Conservation (phyloP, 2,797 vertebrate species). For the Chromis chromis region DNA sequence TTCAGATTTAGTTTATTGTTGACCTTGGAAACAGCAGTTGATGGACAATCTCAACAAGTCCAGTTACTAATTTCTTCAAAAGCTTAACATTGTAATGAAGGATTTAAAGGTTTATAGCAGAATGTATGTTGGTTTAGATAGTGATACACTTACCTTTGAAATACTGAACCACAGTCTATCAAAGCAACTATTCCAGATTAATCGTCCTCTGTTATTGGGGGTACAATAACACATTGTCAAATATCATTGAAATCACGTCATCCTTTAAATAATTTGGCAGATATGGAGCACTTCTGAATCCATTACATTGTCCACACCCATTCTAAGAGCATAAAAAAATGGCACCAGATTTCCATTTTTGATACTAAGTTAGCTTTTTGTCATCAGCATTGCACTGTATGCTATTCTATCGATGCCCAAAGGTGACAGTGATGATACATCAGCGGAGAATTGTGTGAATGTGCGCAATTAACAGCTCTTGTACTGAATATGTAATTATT, state of each 20-base stretch:
- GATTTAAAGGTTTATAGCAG: not conserved
- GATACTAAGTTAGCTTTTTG: slow-evolving; percentile 31
- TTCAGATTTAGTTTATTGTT: not conserved
- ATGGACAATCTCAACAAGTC: not conserved
- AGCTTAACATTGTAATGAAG: not conserved
- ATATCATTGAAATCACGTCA: slow-evolving; percentile 10
- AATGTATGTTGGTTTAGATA: no score
- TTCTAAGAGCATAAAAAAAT: slow-evolving; percentile 30
- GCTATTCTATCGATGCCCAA: slow-evolving; percentile 29
- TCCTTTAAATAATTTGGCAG: slow-evolving; percentile 35
- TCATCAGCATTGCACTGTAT: slow-evolving; percentile 31
- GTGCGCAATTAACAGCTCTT: slow-evolving; percentile 65
- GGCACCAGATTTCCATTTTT: slow-evolving; percentile 31
- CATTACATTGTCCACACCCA: slow-evolving; percentile 22
- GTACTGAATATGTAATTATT: slow-evolving; percentile 66
- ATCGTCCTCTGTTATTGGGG: not conserved
- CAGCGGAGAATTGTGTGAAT: slow-evolving; percentile 57
- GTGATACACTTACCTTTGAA: no score
- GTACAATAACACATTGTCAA: slow-evolving; percentile 15
- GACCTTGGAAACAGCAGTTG: not conserved
- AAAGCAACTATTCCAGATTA: slow-evolving; percentile 8
- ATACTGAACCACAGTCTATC: no score
- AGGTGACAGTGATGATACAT: slow-evolving; percentile 65
- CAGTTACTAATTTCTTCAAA: no score
- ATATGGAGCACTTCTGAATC: not conserved